Conservation (phyloP, 2,888 invertebrate genomes). For the Aphodius granarius region DNA sequence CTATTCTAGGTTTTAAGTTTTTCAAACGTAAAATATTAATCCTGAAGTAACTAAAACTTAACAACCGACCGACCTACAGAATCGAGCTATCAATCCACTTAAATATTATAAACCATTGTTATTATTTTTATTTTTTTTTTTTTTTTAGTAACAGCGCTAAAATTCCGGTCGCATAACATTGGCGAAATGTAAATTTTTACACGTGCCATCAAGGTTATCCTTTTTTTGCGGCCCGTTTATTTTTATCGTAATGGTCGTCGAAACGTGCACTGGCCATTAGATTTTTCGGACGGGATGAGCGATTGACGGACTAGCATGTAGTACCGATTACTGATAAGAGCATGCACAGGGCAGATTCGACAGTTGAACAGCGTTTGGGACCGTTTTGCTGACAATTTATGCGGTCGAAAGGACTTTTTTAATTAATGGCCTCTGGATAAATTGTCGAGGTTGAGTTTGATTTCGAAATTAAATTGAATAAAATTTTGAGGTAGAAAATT, state of each 20-base stretch:
- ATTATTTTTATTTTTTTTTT: not conserved
- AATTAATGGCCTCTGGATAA: not conserved
- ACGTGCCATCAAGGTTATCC: not conserved
- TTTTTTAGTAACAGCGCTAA: not conserved
- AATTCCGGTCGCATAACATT: not conserved
- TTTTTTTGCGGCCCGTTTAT: not conserved
- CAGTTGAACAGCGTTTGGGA: not conserved
- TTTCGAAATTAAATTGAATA: not conserved
- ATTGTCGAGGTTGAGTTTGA: not conserved
- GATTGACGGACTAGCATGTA: not conserved
- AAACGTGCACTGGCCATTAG: not conserved
- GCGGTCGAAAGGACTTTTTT: not conserved
- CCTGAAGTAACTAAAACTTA: too few relatives aligned
- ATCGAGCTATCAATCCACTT: too few relatives aligned
- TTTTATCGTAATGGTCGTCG: not conserved
- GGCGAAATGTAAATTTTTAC: not conserved
- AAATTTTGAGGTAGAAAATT: too few relatives aligned
- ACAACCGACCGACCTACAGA: too few relatives aligned
- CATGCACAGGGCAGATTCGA: not conserved
- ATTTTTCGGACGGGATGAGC: not conserved
- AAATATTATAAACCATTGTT: not conserved
- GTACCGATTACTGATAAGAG: not conserved
- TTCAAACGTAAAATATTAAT: too few relatives aligned
- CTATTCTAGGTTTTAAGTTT: too few relatives aligned
- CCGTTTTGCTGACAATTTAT: not conserved